Conservation (phyloP, 2,113 vertebrate genomes). For the Carollia perspicillata region DNA sequence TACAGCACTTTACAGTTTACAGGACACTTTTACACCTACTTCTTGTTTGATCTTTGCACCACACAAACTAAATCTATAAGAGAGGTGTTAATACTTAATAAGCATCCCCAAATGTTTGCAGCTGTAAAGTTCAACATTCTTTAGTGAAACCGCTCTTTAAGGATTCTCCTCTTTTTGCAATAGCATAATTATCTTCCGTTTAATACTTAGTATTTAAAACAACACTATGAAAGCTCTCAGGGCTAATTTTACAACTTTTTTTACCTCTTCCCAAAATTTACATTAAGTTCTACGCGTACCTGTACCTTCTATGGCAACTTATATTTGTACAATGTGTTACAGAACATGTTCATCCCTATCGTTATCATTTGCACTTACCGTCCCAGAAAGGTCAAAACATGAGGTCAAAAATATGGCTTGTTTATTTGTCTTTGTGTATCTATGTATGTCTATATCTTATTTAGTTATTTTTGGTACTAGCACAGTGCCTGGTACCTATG, state of each 20-base stretch:
- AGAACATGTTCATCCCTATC: not conserved
- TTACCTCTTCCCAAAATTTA: not conserved
- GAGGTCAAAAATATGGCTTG: not conserved
- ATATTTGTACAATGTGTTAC: not conserved
- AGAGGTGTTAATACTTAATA: not conserved
- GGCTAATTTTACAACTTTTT: not conserved
- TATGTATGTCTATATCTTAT: not conserved
- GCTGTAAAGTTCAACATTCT: conserved; percentile 32
- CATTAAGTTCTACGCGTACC: not conserved
- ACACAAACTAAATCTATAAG: not conserved
- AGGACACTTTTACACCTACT: not conserved
- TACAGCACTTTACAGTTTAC: not conserved
- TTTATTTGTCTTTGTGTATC: not conserved
- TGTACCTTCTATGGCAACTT: not conserved
- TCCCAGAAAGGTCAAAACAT: not conserved
- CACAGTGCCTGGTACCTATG: not conserved
- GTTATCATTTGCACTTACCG: not conserved
- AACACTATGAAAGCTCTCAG: not conserved
- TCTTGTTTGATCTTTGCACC: not conserved
- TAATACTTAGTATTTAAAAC: not conserved
- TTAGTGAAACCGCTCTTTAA: conserved; percentile 10
- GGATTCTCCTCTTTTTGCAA: not conserved
- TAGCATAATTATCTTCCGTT: not conserved
- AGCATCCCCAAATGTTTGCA: not conserved
- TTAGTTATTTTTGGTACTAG: not conserved